These are phyloP conservation scores for Ianthella basta DNA, from an alignment of 37 sponge, comb jelly and placozoan genomes.

Conservation along the genomic window DNA sequence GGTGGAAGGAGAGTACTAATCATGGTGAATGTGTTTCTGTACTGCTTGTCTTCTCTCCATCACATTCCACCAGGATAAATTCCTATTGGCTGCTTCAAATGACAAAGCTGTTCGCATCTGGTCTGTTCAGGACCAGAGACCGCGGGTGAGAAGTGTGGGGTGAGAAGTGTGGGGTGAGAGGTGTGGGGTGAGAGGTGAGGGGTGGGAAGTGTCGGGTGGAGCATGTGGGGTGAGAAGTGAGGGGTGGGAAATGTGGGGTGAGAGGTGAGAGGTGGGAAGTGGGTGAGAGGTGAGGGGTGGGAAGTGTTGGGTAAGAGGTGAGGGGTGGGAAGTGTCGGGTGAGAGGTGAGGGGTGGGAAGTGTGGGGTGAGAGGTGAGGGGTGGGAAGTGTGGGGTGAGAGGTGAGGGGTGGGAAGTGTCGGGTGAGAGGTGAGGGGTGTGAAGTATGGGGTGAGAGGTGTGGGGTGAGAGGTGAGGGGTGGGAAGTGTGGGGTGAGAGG, in stretches of 20 bases:
- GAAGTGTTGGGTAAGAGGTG: background rate
- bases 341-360: background rate
- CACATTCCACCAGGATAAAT: slow-evolving; percentile 62
- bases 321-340: slow-evolving; percentile 34
- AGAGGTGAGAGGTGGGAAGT: background rate
- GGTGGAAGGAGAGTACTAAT: too few relatives aligned
- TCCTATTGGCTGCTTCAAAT: slow-evolving; percentile 76
- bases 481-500: too few relatives aligned
- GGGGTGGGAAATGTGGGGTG: background rate
- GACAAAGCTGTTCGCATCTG: slow-evolving; percentile 85
- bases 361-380: background rate
- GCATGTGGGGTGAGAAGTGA: background rate
- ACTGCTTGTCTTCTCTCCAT: too few relatives aligned
- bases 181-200: background rate
- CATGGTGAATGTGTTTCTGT: too few relatives aligned
- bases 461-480: background rate
- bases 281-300: slow-evolving; percentile 43
- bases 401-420: background rate
- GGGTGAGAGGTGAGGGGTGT: background rate
- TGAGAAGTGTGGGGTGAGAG: background rate
- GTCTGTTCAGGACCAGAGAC: slow-evolving; percentile 67
- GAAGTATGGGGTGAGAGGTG: slow-evolving; percentile 38
- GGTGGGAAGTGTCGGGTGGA: too few relatives aligned
- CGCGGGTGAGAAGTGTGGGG: slow-evolving; percentile 49
- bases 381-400: slow-evolving; percentile 33